Percentiles rank a stretch among this genome's conserved stretches.
These are phyloP conservation scores for Eudasyphora cyanicolor DNA, from an alignment of 2,888 invertebrate species.

Conservation along the genomic window DNA sequence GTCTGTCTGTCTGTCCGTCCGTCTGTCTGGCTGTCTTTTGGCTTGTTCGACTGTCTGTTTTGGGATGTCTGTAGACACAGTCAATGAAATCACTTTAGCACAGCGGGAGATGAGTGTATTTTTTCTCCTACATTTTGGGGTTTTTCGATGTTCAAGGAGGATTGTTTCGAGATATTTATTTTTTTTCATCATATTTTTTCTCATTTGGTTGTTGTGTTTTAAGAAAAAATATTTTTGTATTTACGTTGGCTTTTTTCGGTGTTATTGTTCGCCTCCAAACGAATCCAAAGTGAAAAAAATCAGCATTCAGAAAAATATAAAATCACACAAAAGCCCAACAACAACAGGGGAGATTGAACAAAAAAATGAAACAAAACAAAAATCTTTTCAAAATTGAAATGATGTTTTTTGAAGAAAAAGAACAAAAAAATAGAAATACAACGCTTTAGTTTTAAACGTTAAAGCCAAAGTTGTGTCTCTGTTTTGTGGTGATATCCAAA, in stretches of 20 bases:
- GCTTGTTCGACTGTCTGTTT: slow-evolving; percentile 50
- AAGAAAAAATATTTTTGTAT: slow-evolving; percentile 25
- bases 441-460: background rate
- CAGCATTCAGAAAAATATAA: slow-evolving; percentile 17
- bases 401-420: slow-evolving; percentile 11
- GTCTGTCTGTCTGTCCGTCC: slow-evolving; percentile 33
- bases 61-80: slow-evolving; percentile 64
- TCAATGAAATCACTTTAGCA: slow-evolving; percentile 71
- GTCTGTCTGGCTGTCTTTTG: slow-evolving; percentile 38
- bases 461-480: background rate
- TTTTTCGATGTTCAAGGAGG: slow-evolving; percentile 19
- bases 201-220: slow-evolving; percentile 13
- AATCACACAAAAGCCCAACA: slow-evolving; percentile 43
- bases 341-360: no score
- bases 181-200: slow-evolving; percentile 17
- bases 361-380: background rate
- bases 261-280: slow-evolving; percentile 27
- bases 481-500: background rate
- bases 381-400: slow-evolving; percentile 14
- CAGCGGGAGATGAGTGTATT: slow-evolving; percentile 74
- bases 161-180: slow-evolving; percentile 8
- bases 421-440: background rate
- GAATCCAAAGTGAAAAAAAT: slow-evolving; percentile 2
- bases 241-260: slow-evolving; percentile 14
- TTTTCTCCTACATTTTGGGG: slow-evolving; percentile 60